Evolutionary conservation across 2,113 vertebrate genomes (phyloP).

Genomic region (Colistium nudipinnis): DNA sequence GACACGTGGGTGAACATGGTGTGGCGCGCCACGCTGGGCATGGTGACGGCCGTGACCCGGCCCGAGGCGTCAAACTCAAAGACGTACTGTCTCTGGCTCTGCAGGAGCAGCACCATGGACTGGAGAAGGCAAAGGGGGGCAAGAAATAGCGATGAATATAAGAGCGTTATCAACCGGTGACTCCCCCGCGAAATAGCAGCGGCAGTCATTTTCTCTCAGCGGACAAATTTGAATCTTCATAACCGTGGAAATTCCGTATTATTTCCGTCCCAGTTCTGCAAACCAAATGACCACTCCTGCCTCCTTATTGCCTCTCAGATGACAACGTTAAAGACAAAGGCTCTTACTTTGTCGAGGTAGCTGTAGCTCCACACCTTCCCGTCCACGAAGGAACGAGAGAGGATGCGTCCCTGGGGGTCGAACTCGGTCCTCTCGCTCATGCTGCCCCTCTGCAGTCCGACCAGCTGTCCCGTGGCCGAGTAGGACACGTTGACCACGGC

Average conservation of each 20-base stretch:
- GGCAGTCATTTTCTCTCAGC: conserved; percentile 52
- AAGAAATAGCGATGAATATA: conserved; percentile 49
- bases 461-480: conserved; percentile 90
- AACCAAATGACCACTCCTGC: conserved; percentile 41
- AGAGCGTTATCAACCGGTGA: conserved; percentile 55
- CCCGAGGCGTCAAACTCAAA: conserved; percentile 95
- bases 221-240: conserved; percentile 59
- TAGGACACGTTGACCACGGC: conserved; percentile 97
- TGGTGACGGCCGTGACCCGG: conserved; percentile 93
- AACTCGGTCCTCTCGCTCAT: conserved; percentile 97
- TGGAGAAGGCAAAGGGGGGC: conserved; percentile 63
- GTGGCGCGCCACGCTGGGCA: conserved; percentile 98
- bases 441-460: conserved; percentile 94
- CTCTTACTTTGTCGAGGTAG: conserved; percentile 94
- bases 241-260: conserved; percentile 61
- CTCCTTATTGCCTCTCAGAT: conserved; percentile 14
- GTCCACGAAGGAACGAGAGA: conserved; percentile 94
- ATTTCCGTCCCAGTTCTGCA: conserved; percentile 50
- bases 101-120: conserved; percentile 98
- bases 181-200: conserved; percentile 58
- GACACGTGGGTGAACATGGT: conserved; percentile 98
- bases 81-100: conserved; percentile 97
- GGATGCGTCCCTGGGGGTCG: conserved; percentile 91
- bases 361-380: conserved; percentile 99
- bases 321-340: conserved; percentile 24